Percentiles rank a stretch among this genome's conserved stretches.
Evolutionary conservation across 2,113 vertebrate species (phyloP).

Genomic region (Corynorhinus townsendii): DNA sequence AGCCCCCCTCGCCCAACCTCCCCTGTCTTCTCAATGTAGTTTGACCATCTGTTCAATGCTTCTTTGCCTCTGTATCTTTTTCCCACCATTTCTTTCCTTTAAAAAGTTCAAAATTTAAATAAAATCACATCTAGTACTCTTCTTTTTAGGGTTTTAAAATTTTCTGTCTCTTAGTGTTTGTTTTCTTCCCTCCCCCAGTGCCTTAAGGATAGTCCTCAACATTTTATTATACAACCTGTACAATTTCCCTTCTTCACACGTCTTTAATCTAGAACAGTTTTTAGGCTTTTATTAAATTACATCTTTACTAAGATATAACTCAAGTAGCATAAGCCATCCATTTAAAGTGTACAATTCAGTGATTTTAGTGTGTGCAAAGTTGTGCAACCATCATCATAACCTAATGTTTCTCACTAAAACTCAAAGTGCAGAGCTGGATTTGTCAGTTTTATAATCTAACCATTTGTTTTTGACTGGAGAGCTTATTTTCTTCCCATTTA

Average conservation of each 20-base stretch:
- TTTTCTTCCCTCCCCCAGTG: not conserved
- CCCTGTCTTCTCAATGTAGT: too few species aligned
- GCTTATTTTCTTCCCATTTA: not conserved
- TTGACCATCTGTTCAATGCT: too few species aligned
- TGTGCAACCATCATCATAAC: not conserved
- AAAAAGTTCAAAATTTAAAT: too few species aligned
- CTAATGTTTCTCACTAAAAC: not conserved
- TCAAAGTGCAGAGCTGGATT: not conserved
- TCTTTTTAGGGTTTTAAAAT: not conserved
- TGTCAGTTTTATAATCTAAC: not conserved
- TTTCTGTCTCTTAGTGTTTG: not conserved
- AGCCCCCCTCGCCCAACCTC: too few species aligned
- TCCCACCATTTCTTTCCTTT: too few species aligned
- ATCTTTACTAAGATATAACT: not conserved
- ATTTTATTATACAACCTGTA: not conserved
- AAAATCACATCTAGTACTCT: not conserved
- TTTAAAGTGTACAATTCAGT: not conserved
- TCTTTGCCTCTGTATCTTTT: too few species aligned
- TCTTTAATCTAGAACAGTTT: not conserved
- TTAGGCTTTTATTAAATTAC: not conserved
- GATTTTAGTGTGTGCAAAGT: not conserved
- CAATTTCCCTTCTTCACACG: not conserved
- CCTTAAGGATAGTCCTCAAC: not conserved
- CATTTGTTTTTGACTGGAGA: not conserved
- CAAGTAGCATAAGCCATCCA: not conserved